phyloP scores from a whole-genome alignment of 2,113 vertebrate genomes.

The Sebastes schlegelii region DNA sequence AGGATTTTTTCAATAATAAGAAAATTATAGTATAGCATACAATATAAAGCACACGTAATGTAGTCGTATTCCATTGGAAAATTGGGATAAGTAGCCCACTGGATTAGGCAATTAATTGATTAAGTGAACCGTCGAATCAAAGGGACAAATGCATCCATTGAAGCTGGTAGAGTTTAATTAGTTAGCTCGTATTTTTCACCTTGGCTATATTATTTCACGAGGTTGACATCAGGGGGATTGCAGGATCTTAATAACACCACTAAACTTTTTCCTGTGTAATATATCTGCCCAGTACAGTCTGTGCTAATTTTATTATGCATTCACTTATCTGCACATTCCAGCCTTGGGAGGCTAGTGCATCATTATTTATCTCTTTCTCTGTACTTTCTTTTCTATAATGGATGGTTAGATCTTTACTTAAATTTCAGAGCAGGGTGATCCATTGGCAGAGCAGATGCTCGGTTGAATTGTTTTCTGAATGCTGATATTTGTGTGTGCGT shows the following conservation, averaged over 20 bases:
- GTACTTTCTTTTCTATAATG: conserved; percentile 20
- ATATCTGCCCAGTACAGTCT: conserved; percentile 30
- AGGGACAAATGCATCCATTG: conserved; percentile 16
- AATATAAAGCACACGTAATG: background rate
- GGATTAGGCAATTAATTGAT: conserved; percentile 7
- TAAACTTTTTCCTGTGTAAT: conserved; percentile 21
- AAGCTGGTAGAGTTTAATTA: conserved; percentile 16
- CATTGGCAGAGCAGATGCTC: conserved; percentile 5
- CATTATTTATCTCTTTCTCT: conserved; percentile 33
- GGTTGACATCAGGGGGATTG: conserved; percentile 6
- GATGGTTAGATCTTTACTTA: background rate
- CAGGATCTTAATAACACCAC: conserved; percentile 31
- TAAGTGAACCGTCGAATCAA: conserved; percentile 13
- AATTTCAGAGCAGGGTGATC: conserved; percentile 23
- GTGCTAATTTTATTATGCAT: conserved; percentile 42
- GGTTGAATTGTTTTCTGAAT: conserved; percentile 29
- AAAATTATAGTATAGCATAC: background rate
- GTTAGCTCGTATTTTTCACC: conserved; percentile 11
- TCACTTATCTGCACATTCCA: conserved; percentile 51
- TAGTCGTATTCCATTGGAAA: background rate
- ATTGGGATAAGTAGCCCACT: background rate
- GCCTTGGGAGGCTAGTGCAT: conserved; percentile 11
- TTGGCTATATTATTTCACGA: conserved; percentile 11
- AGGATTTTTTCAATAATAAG: background rate
- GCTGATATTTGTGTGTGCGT: conserved; percentile 15